Base-by-base conservation (phyloP, 2,888 invertebrate species). In the Eucriotettix oculatus region DNA sequence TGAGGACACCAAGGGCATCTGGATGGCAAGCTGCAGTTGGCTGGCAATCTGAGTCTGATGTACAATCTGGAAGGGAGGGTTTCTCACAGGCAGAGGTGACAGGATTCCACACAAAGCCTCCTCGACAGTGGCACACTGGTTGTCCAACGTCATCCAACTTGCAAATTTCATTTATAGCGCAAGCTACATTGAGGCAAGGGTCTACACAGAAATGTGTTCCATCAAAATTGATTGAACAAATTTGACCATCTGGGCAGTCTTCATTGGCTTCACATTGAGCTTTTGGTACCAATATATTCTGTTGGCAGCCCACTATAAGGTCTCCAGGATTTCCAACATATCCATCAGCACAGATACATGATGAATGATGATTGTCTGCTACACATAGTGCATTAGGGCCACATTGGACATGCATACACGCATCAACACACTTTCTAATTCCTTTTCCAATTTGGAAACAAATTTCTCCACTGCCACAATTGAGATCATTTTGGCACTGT, bases 381-480 rank as follows among this genome's bases (percentile, higher is more conserved):
- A 91, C 82, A 70, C 93, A 93, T 1, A 91, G 73, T 5, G 93
- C 91, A 72, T 93, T 93, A 0, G 92, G 91, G 12, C 93, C 93
- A 70, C 93, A 93, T 68, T 91, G 90, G 43, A 89, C 78, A 74
- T 90, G 90, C 64, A 85, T 85, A 69, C 93, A 94, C 0, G 87
- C 88, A 70, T 92, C 90, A 5, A 90, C 84, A 72, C 92, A 93
- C 73, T 88, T 88, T 59, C 92, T 78, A 7, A 83, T 71, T 42
- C 61, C 61, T 75, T 84, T 87, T n/a, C 12, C 48, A n/a, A 88
- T 74, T 75, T 90, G 90, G 75, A 92, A 90, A 71, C 93, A 94
- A 68, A 93, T 92, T 75, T 93, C 87, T 1, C 87, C 81, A 67
- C 85, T 83, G 65, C 82, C 82, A 69, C 94, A 94, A 66, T 91